These are phyloP conservation scores for Ellobius talpinus DNA, from an alignment of 2,113 vertebrate species.

Conservation along the genomic window DNA sequence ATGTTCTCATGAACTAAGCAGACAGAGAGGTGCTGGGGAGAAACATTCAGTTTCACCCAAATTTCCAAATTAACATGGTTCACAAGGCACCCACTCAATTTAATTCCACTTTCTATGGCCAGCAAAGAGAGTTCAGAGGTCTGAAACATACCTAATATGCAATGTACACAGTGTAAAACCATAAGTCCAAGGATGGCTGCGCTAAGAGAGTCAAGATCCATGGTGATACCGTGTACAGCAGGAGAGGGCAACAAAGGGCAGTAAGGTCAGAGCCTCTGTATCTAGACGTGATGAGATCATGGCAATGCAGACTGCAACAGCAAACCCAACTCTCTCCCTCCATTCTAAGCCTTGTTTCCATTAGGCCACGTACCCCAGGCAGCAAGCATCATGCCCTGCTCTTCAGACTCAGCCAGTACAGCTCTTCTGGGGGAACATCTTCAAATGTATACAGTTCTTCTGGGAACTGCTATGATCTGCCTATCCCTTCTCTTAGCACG, in stretches of 20 bases:
- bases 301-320: not conserved
- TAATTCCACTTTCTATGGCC: not conserved
- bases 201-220: accelerated
- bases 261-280: not conserved
- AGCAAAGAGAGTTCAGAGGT: not conserved
- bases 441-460: too few species aligned
- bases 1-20: not conserved
- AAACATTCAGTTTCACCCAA: not conserved
- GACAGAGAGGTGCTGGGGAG: not conserved
- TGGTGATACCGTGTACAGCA: accelerated
- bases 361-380: not conserved
- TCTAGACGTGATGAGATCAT: too few species aligned
- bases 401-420: not conserved
- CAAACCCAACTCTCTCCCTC: not conserved
- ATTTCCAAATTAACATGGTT: too few species aligned
- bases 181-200: not conserved
- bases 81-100: not conserved
- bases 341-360: not conserved
- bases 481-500: not conserved
- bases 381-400: not conserved
- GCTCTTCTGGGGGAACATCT: not conserved
- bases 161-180: accelerated
- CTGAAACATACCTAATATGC: not conserved
- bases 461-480: accelerated
- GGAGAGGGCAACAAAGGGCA: too few species aligned